These are phyloP conservation scores for Laupala kohalensis DNA, from an alignment of 1,140 invertebrate genomes.

Conservation along the genomic window DNA sequence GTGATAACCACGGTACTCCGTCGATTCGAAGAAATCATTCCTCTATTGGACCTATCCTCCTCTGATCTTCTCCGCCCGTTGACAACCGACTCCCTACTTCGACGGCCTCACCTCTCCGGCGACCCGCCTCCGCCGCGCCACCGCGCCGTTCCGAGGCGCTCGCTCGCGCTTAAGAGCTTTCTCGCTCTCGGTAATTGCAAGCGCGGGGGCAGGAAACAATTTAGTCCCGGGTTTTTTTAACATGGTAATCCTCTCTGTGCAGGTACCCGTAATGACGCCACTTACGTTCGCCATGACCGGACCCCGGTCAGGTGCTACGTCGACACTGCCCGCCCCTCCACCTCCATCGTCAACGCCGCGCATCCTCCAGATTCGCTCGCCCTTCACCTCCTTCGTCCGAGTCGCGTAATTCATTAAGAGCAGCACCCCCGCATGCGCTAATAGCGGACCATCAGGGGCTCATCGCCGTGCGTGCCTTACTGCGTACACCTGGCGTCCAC, in stretches of 20 bases:
- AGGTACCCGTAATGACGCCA: neutral
- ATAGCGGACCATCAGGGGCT: neutral
- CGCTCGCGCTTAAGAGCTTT: neutral
- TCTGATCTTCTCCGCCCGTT: too few species aligned
- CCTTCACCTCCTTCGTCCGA: neutral
- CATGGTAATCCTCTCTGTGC: neutral
- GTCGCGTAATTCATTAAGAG: neutral
- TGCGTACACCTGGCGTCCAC: neutral
- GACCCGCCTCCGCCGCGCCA: too few species aligned
- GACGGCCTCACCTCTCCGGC: too few species aligned
- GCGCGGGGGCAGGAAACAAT: slow-evolving; percentile 4
- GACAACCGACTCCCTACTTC: too few species aligned
- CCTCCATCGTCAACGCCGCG: too few species aligned
- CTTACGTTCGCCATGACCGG: neutral
- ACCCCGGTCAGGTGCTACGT: neutral
- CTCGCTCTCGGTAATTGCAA: neutral
- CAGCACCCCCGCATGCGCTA: neutral
- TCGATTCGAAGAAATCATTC: too few species aligned
- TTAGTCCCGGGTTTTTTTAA: neutral
- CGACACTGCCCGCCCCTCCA: too few species aligned
- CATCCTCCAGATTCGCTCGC: too few species aligned
- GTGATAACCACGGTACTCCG: too few species aligned
- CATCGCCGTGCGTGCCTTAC: neutral
- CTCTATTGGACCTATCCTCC: too few species aligned
- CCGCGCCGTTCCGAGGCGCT: too few species aligned